Evolutionary conservation across 2,888 invertebrate genomes (phyloP).

Genomic region (Diarsia rubi): DNA sequence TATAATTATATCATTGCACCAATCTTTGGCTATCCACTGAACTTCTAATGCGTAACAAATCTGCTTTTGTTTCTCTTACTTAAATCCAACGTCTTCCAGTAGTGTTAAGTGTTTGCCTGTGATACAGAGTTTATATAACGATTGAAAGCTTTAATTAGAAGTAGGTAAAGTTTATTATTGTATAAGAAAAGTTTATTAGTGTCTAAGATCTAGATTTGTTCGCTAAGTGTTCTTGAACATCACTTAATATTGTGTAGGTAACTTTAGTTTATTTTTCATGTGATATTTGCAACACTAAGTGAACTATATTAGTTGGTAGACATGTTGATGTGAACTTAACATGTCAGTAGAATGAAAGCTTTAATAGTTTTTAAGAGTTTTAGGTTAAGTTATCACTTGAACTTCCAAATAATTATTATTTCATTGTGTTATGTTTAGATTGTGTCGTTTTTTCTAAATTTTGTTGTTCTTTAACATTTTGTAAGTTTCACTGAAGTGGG

Average conservation of each 20-base stretch:
- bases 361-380: slow-evolving; percentile 78
- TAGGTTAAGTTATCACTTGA: slow-evolving; percentile 39
- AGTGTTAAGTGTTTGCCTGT: slow-evolving; percentile 83
- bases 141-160: slow-evolving; percentile 85
- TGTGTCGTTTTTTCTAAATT: slow-evolving; percentile 60
- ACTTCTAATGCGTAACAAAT: slow-evolving; percentile 69
- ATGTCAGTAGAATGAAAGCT: slow-evolving; percentile 77
- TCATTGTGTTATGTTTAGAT: slow-evolving; percentile 43
- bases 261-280: slow-evolving; percentile 55
- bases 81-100: slow-evolving; percentile 86
- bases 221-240: slow-evolving; percentile 41
- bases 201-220: slow-evolving; percentile 39
- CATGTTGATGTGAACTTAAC: slow-evolving; percentile 56
- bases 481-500: slow-evolving; percentile 77
- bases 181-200: slow-evolving; percentile 66
- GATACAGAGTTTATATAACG: slow-evolving; percentile 80
- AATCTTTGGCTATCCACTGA: slow-evolving; percentile 80
- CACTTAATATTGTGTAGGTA: slow-evolving; percentile 51
- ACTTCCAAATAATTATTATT: slow-evolving; percentile 41
- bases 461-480: slow-evolving; percentile 48
- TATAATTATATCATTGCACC: slow-evolving; percentile 83
- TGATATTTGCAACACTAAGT: slow-evolving; percentile 58
- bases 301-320: slow-evolving; percentile 47
- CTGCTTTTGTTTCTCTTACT: slow-evolving; percentile 70
- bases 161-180: slow-evolving; percentile 76